Evolutionary conservation across 2,797 vertebrate genomes (phyloP).

Genomic region (Clarias platycephalus): DNA sequence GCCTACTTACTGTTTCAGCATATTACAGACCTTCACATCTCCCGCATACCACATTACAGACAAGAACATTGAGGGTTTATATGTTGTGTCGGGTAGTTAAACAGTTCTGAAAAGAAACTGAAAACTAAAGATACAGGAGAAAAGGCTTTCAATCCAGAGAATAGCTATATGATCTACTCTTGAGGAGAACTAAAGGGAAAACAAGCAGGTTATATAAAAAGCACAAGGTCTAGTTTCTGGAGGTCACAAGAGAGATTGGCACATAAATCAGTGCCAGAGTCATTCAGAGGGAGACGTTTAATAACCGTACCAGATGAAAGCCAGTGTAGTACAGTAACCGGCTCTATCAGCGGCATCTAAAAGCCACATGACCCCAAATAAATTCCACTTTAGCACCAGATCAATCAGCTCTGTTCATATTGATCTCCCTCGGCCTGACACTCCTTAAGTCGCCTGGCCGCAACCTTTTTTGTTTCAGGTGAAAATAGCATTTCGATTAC

Average conservation of each 20-base stretch:
- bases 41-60: background rate
- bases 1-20: conserved; percentile 4
- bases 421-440: conserved; percentile 77
- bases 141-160: background rate
- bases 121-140: background rate
- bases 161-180: conserved; percentile 8
- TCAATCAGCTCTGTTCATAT: conserved; percentile 86
- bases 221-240: conserved; percentile 64
- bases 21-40: background rate
- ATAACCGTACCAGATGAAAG: conserved; percentile 87
- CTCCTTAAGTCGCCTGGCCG: conserved; percentile 73
- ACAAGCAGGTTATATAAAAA: conserved; percentile 60
- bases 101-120: background rate
- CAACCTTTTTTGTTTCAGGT: conserved; percentile 72
- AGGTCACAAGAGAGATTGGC: conserved; percentile 75
- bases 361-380: conserved; percentile 87
- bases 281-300: conserved; percentile 83
- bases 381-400: conserved; percentile 91
- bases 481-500: conserved; percentile 87
- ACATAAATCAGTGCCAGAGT: conserved; percentile 81
- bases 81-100: background rate
- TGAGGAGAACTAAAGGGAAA: conserved; percentile 22
- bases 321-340: conserved; percentile 90
- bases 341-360: conserved; percentile 90
- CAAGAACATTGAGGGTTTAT: background rate